Evolutionary conservation across 2,113 vertebrate species (phyloP).

Genomic region (Tretioscincus oriximinensis): DNA sequence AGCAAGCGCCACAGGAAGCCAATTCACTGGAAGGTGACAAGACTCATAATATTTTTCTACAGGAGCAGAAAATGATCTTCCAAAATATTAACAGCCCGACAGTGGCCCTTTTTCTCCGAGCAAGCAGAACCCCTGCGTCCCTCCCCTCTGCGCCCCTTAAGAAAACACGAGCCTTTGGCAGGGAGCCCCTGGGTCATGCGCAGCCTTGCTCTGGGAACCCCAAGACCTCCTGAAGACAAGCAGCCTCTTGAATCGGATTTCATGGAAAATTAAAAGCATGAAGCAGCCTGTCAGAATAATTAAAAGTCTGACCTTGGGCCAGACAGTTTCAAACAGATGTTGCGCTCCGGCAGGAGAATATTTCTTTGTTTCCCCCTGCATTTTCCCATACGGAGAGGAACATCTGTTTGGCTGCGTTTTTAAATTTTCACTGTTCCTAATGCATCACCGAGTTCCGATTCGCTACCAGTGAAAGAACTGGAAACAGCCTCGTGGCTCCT

Average conservation of each 20-base stretch:
- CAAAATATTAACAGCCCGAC: not conserved
- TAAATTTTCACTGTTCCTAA: rapidly evolving
- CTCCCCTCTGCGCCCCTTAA: not conserved
- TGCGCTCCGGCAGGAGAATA: conserved; percentile 62
- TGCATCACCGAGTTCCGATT: not conserved
- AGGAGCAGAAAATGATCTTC: not conserved
- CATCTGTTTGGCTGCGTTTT: conserved; percentile 55
- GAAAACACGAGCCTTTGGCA: not conserved
- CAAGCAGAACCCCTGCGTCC: rapidly evolving
- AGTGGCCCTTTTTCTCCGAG: not conserved
- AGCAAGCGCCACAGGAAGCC: not conserved
- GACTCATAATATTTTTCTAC: not conserved
- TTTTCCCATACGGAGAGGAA: conserved; percentile 64
- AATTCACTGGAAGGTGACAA: not conserved
- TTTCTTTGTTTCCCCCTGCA: conserved; percentile 61
- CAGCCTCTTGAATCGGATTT: conserved; percentile 57
- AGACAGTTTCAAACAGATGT: conserved; percentile 69
- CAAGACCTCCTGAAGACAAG: conserved; percentile 47
- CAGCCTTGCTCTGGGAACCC: not conserved
- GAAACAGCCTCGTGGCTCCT: not conserved
- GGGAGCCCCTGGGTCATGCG: not conserved
- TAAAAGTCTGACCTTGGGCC: conserved; percentile 50
- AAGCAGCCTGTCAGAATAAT: conserved; percentile 66
- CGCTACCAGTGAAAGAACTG: conserved; percentile 1
- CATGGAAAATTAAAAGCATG: conserved; percentile 67